These are phyloP conservation scores for Protonibea diacanthus DNA, from an alignment of 2,797 vertebrate genomes.

Conservation along the genomic window DNA sequence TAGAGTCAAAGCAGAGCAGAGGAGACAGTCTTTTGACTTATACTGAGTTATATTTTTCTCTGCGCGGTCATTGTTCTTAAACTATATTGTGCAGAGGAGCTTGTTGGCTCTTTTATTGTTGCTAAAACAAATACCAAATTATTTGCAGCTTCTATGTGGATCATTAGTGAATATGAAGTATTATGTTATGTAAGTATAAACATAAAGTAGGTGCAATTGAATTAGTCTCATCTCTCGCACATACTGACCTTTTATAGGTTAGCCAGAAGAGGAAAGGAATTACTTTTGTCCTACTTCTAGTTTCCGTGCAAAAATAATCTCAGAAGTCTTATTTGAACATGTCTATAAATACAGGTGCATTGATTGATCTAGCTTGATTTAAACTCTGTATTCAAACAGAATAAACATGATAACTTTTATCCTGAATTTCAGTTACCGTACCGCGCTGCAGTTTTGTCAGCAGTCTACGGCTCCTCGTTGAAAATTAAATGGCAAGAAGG, in stretches of 20 bases:
- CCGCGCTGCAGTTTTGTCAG: slow-evolving; percentile 12
- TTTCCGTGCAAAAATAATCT: slow-evolving; percentile 45
- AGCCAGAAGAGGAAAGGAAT: slow-evolving; percentile 69
- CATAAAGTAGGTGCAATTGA: slow-evolving; percentile 45
- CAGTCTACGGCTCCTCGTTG: slow-evolving; percentile 26
- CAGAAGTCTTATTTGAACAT: slow-evolving; percentile 36
- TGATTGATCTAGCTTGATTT: slow-evolving; percentile 21
- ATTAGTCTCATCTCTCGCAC: slow-evolving; percentile 41
- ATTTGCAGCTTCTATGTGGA: slow-evolving; percentile 28
- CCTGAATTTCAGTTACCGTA: slow-evolving; percentile 1
- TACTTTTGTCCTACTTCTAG: slow-evolving; percentile 67
- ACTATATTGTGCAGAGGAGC: slow-evolving; percentile 28
- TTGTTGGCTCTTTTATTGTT: slow-evolving; percentile 27
- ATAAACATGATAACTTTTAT: background rate
- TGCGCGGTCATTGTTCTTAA: slow-evolving; percentile 57
- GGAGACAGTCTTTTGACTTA: slow-evolving; percentile 55
- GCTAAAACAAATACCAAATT: slow-evolving; percentile 46
- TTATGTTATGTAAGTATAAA: slow-evolving; percentile 25
- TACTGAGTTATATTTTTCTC: slow-evolving; percentile 59
- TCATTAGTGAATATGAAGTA: slow-evolving; percentile 28
- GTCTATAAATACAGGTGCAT: slow-evolving; percentile 49
- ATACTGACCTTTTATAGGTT: slow-evolving; percentile 62
- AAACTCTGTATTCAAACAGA: background rate
- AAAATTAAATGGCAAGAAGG: slow-evolving; percentile 33
- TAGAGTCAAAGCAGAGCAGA: slow-evolving; percentile 57